Base-by-base conservation (phyloP, 2,888 invertebrate species). In the Drosophila falleni region DNA sequence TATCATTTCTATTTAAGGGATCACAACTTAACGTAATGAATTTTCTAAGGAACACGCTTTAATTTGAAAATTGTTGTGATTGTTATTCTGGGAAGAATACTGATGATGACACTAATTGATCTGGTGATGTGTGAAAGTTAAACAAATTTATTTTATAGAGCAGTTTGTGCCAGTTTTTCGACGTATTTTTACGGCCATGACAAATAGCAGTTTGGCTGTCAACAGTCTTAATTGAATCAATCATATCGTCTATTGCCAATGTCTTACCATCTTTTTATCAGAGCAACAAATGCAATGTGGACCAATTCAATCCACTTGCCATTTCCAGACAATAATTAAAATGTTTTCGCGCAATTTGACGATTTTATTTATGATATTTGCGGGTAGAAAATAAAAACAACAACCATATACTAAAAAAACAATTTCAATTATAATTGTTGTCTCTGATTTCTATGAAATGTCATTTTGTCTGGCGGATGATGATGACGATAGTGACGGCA, bases 241-340 rank as follows among this genome's bases (percentile, higher is more conserved):
- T 75, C 87, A 81, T 44, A 33, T 39, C 56, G 33, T 33, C 26
- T 37, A 5, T 37, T 54, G 26, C 6, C 35, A 46, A 26, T 56
- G 9, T 11, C 26, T 26, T 37, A 16, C 26, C 29, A 19, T 53
- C 26, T 51, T 9, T 56, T 64, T 76, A 74, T 76, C 73, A 59
- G 60, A 58, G 63, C 23, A 9, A 19, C n/a, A 31, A 55, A 33
- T 56, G 53, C 71, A 60, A 72, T 65, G 71, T 51, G 55, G 65
- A 47, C 46, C 62, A 65, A 71, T 60, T 49, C 70, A 65, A 71
- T 42, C 47, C 56, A 49, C 60, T 61, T 71, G 53, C 85, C 85
- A 84, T 89, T 69, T 68, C 44, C 60, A 75, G 86, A 60, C 67
- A 68, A 74, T 74, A 89, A 85, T 85, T 87, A 85, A 89, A 89